Evolutionary conservation across 2,113 vertebrate species (phyloP).

Genomic region (Brachirus orientalis): DNA sequence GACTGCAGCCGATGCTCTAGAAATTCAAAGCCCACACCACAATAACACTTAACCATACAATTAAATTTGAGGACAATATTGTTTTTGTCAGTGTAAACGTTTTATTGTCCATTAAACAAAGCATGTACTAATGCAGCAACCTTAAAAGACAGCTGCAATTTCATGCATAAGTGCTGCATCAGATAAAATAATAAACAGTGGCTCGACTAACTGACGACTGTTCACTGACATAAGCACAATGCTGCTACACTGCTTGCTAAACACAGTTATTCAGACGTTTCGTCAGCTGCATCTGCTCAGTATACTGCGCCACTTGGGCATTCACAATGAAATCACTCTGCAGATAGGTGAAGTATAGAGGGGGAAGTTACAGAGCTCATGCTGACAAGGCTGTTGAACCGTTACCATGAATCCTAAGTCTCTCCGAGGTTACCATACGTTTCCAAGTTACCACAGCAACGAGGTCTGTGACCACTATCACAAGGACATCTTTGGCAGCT

Average conservation of each 20-base stretch:
- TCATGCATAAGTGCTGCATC: neutral
- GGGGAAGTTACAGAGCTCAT: conserved; percentile 47
- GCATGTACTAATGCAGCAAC: too few species aligned
- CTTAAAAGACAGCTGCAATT: neutral
- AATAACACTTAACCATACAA: neutral
- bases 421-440: conserved; percentile 32
- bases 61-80: neutral
- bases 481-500: conserved; percentile 70
- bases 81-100: neutral
- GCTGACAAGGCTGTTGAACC: conserved; percentile 69
- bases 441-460: conserved; percentile 74
- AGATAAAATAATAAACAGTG: too few species aligned
- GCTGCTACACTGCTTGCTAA: neutral
- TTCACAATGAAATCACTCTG: conserved; percentile 33
- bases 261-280: conserved; percentile 12
- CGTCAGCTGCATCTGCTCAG: conserved; percentile 1
- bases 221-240: neutral
- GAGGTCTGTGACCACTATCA: conserved; percentile 54
- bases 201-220: neutral
- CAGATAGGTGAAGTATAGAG: conserved; percentile 30
- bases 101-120: neutral
- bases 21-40: neutral
- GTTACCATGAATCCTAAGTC: conserved; percentile 70
- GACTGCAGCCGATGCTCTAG: neutral
- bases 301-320: conserved; percentile 24